phyloP scores from a whole-genome alignment of 92 coral and sea anemone species.

The Nematostella vectensis region DNA sequence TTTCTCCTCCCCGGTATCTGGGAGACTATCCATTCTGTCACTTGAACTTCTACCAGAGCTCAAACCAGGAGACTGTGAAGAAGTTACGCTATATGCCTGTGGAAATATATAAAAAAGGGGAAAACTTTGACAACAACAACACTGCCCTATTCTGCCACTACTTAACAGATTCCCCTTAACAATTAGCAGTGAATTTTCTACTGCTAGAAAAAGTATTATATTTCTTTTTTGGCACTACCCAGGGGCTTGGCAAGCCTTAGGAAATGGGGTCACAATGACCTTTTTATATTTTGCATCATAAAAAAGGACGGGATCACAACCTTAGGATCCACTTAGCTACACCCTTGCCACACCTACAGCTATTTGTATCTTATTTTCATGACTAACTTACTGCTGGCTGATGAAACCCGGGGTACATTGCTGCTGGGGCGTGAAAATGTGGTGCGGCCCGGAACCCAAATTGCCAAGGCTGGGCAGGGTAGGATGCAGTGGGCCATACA shows the following conservation, averaged over 20 bases:
- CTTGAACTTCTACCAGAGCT: slow-evolving; percentile 45
- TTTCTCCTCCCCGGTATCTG: slow-evolving; percentile 70
- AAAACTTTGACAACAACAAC: not conserved
- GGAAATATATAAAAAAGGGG: not conserved
- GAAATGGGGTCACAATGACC: too few species aligned
- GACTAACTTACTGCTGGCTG: too few species aligned
- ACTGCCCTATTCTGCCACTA: not conserved
- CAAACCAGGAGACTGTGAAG: slow-evolving; percentile 50
- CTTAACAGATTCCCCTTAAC: slow-evolving; percentile 1
- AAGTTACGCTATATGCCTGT: slow-evolving; percentile 63
- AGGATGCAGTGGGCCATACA: slow-evolving; percentile 60
- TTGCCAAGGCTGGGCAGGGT: slow-evolving; percentile 56
- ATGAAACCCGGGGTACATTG: slow-evolving; percentile 32
- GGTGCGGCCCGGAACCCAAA: slow-evolving; percentile 69
- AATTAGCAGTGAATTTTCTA: too few species aligned
- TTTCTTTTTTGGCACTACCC: too few species aligned
- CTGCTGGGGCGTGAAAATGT: slow-evolving; percentile 65
- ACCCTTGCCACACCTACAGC: too few species aligned
- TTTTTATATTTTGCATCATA: too few species aligned
- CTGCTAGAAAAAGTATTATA: too few species aligned
- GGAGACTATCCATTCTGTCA: slow-evolving; percentile 42
- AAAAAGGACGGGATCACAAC: too few species aligned
- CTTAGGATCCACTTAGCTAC: too few species aligned
- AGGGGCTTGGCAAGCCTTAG: too few species aligned
- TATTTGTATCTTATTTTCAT: too few species aligned